These are phyloP conservation scores for Trachops cirrhosus DNA, from an alignment of 2,797 vertebrate species.

Conservation along the genomic window DNA sequence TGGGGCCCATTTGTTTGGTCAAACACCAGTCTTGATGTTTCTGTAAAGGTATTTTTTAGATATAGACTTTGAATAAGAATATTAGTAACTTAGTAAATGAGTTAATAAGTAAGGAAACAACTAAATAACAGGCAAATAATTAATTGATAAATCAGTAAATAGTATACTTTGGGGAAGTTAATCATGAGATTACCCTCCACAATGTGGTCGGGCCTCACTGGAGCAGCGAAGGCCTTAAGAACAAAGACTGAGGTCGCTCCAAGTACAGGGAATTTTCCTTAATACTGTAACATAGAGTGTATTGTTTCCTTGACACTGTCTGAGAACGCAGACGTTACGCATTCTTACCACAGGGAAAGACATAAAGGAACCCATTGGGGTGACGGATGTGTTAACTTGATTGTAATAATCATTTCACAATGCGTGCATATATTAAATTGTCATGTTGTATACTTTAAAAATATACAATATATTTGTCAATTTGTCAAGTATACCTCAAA, in stretches of 20 bases:
- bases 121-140: neutral
- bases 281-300: neutral
- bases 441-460: neutral
- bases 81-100: neutral
- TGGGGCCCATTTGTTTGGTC: neutral
- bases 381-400: neutral
- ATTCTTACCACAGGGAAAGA: neutral
- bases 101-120: neutral
- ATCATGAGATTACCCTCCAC: neutral
- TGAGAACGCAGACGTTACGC: neutral
- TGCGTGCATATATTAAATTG: neutral
- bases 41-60: neutral
- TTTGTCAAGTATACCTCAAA: neutral
- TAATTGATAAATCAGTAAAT: neutral
- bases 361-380: neutral
- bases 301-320: neutral
- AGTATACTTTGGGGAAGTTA: neutral
- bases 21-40: neutral
- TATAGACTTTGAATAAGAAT: neutral
- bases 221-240: neutral
- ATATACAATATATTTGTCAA: neutral
- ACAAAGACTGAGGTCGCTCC: neutral
- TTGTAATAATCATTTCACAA: neutral
- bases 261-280: neutral
- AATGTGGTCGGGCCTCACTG: neutral